Evolutionary conservation across 2,797 vertebrate species (phyloP), one percentile per base, ranked within the genome.

Genomic region (Euthynnus affinis): DNA sequence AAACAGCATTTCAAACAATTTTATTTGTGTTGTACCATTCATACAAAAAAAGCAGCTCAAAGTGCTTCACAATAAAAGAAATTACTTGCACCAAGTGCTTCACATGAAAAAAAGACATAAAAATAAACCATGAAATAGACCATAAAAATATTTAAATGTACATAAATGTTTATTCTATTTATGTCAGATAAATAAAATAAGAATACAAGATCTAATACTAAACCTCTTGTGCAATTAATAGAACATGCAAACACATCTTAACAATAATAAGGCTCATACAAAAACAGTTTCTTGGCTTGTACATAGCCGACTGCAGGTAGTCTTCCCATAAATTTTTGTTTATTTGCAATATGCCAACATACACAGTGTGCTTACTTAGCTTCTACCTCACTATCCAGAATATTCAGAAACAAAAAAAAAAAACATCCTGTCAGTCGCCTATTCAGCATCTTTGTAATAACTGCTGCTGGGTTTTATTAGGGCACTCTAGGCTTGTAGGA

Each of bases 401-500:
- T 27, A 71, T 64, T 79, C 7, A 15, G 32, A 48, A 62, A 59
- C 6, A 18, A 22, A 62, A 1, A 55, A 51, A n/a, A n/a, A 20
- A 1, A 55, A 51, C 6, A 18, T 60, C 51, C 25, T 27, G 42
- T n/a, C 29, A 34, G 52, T 58, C 2, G 20, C 56, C 13, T 65
- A 14, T 8, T 93, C 81, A 94, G 84, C 94, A 94, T 60, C 72
- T 67, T 49, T 77, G 48, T 71, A 78, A 78, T 63, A 74, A 49
- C 60, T 76, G 68, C 44, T 86, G 75, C 46, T 80, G 82, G 74
- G 81, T 78, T 82, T 76, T 87, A 40, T 87, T 78, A 53, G 86
- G 76, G 70, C 95, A 96, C 32, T 85, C 86, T 18, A 93, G 81
- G 17, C 55, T 77, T 78, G 85, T 67, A 10, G 94, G 91, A 86